A percentile compares a stretch with the other conserved stretches of the same genome.
These are phyloP conservation scores for Megaceryle maxima DNA, from an alignment of 2,113 vertebrate genomes.

Conservation along the genomic window DNA sequence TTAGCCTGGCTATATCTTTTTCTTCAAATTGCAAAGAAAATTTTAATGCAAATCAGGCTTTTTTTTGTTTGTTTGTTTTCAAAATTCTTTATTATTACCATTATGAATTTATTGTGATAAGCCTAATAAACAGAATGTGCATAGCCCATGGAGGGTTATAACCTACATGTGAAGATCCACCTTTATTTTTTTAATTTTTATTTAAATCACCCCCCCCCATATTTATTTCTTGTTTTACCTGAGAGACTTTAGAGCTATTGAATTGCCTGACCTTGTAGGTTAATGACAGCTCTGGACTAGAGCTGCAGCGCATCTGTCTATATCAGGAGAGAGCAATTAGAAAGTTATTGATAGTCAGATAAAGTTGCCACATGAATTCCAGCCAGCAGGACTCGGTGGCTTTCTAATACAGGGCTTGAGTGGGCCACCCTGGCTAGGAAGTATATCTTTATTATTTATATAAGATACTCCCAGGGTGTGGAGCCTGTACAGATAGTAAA, in stretches of 20 bases:
- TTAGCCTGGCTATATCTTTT: background rate
- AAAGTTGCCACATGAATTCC: background rate
- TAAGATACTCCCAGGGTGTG: background rate
- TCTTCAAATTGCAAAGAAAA: background rate
- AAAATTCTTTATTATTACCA: background rate
- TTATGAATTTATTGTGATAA: background rate
- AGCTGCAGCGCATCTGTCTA: background rate
- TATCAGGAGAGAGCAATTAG: slow-evolving; percentile 36
- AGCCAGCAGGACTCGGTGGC: background rate
- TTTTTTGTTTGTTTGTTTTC: background rate
- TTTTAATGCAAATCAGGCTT: background rate
- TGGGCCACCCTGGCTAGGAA: background rate
- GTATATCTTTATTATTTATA: background rate
- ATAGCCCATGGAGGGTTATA: background rate
- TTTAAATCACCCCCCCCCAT: fast-evolving
- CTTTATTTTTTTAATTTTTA: background rate
- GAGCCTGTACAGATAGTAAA: background rate
- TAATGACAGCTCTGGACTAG: slow-evolving; percentile 29
- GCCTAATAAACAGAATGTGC: background rate
- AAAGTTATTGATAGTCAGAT: slow-evolving; percentile 28
- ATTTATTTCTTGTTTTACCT: slow-evolving; percentile 14
- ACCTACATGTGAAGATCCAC: background rate
- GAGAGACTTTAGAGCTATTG: background rate
- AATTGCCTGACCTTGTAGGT: slow-evolving; percentile 16
- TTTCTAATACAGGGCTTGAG: background rate